Evolutionary conservation across 2,888 invertebrate genomes (phyloP), one percentile per base, ranked within the genome.

Genomic region (Osmoderma eremita): DNA sequence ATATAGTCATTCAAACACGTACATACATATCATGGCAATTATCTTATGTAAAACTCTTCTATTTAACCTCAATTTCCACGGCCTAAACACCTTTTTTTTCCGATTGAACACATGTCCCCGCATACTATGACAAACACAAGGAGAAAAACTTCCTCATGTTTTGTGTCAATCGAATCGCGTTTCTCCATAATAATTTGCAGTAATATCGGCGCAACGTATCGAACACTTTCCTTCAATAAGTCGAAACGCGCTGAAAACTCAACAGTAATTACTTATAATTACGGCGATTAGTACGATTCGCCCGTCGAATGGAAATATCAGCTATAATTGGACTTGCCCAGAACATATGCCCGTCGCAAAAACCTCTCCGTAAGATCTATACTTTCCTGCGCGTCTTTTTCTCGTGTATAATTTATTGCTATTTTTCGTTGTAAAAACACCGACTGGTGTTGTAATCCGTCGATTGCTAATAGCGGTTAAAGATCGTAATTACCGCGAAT

Each of bases 191-290:
- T 53, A 53, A 53, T 53, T 53, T 53, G 38, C 53, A 17, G 53
- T 36, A 53, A 53, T 53, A 53, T 53, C 53, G n/a, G n/a, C n/a
- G n/a, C 13, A 53, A 53, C 53, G 53, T 53, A 36, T 53, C 6
- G 53, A 53, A 53, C 53, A 36, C 36, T 53, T 53, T 53, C 17
- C 53, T 50, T 53, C 38, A 30, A 3, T 56, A 56, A 56, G 30
- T 45, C 30, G n/a, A 24, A 58, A 58, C 22, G 58, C 58, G 58
- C 45, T 58, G 58, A 58, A 58, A 58, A 58, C 58, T 45, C 24
- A 24, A n/a, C n/a, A 15, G 58, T 58, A 58, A 58, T 58, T 58
- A 30, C 42, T 24, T 42, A n/a, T 58, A 58, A 58, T 58, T 58
- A 58, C 22, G n/a, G 58, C 58, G 45, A 45, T 58, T 58, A 58